These are phyloP conservation scores for Dicranocentrus wangi DNA, from an alignment of 2,888 invertebrate genomes.

Conservation along the genomic window DNA sequence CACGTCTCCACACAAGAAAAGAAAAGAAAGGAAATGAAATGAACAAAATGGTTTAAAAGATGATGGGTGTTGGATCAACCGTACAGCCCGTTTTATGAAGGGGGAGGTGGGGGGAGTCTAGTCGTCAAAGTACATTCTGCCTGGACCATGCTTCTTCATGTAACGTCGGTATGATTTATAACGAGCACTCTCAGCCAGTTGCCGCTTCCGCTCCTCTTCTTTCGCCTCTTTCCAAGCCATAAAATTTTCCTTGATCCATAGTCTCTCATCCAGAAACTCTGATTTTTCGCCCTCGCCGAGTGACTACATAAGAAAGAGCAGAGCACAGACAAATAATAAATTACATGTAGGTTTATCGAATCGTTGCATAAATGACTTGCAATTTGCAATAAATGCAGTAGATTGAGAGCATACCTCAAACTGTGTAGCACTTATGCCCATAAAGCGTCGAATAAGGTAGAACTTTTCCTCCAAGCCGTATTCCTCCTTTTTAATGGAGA, in stretches of 20 bases:
- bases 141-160: constrained; percentile 91
- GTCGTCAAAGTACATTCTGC: constrained; percentile 93
- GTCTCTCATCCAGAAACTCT: constrained; percentile 83
- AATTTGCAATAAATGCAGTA: background rate
- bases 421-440: constrained; percentile 78
- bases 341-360: no score
- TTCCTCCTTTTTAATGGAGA: constrained; percentile 82
- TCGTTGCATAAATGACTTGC: no score
- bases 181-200: constrained; percentile 88
- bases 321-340: background rate
- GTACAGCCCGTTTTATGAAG: no score
- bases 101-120: no score
- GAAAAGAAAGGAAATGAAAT: no score
- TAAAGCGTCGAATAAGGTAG: constrained; percentile 86
- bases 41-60: no score
- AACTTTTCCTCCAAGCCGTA: constrained; percentile 89
- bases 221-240: constrained; percentile 85
- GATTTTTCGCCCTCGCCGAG: constrained; percentile 84
- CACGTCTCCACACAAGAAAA: no score
- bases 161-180: constrained; percentile 92
- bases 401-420: constrained; percentile 75
- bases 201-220: constrained; percentile 89
- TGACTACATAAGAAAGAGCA: constrained; percentile 76
- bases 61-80: no score
- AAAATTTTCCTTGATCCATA: constrained; percentile 90